Evolutionary conservation across 2,888 invertebrate genomes (phyloP).

Genomic region (Dione juno): DNA sequence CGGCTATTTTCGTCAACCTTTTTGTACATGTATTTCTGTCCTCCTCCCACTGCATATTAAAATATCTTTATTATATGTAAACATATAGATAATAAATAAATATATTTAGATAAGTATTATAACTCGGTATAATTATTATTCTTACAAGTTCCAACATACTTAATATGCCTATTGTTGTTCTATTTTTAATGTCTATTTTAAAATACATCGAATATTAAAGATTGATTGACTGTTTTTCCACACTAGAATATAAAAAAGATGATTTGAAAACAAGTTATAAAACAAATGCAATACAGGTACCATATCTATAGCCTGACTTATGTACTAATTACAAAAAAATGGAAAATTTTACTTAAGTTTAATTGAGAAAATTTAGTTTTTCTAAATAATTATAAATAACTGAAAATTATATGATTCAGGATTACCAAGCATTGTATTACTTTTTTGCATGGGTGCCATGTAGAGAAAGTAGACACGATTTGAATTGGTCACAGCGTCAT

Average conservation of each 20-base stretch:
- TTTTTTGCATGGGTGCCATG: not conserved
- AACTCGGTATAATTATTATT: no score
- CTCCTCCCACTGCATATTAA: slow-evolving; percentile 25
- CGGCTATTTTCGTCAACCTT: slow-evolving; percentile 75
- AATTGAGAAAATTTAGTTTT: not conserved
- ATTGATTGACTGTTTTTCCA: not conserved
- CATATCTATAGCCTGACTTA: no score
- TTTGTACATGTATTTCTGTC: slow-evolving; percentile 42
- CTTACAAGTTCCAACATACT: no score
- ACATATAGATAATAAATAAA: no score
- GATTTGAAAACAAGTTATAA: no score
- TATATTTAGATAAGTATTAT: no score
- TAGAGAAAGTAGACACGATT: not conserved
- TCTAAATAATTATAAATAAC: not conserved
- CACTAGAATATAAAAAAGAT: no score
- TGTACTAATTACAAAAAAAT: no score
- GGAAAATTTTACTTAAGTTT: no score
- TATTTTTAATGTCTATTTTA: not conserved
- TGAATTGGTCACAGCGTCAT: not conserved
- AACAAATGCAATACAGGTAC: no score
- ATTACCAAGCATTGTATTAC: not conserved
- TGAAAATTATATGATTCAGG: not conserved
- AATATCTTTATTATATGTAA: no score
- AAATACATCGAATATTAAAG: not conserved
- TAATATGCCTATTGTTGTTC: no score